phyloP scores from a whole-genome alignment of 2,113 vertebrate species.

The Mirounga angustirostris region DNA sequence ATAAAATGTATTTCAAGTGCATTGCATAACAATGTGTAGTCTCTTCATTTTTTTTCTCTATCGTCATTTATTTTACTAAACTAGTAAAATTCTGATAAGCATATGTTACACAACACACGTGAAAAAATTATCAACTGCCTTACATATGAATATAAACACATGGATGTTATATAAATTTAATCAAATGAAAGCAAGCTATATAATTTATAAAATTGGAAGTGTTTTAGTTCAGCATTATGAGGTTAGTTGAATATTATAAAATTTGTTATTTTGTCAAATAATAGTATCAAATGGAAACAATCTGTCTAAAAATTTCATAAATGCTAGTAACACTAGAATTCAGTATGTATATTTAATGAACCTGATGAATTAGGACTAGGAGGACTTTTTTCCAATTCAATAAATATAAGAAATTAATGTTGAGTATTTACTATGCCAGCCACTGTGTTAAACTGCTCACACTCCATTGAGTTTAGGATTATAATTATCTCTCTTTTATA shows the following conservation, averaged over 20 bases:
- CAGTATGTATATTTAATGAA: background rate
- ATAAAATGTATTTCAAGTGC: background rate
- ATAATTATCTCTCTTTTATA: background rate
- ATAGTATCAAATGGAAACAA: background rate
- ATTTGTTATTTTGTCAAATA: background rate
- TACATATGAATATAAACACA: background rate
- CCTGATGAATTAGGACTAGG: background rate
- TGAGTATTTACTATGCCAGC: background rate
- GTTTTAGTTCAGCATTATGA: background rate
- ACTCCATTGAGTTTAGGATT: background rate
- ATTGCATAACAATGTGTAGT: background rate
- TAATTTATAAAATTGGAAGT: background rate
- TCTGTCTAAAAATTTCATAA: background rate
- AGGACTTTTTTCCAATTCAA: background rate
- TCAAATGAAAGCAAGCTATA: background rate
- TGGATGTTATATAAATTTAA: background rate
- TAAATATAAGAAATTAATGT: background rate
- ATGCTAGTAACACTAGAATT: background rate
- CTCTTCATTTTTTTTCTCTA: background rate
- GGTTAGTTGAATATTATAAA: background rate
- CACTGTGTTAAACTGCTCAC: background rate
- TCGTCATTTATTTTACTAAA: background rate
- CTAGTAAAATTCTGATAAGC: background rate
- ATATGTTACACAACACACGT: background rate
- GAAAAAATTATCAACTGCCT: background rate